Evolutionary conservation across 35 echinoderm and acorn worm species (phyloP).

Genomic region (Strongylocentrotus purpuratus): DNA sequence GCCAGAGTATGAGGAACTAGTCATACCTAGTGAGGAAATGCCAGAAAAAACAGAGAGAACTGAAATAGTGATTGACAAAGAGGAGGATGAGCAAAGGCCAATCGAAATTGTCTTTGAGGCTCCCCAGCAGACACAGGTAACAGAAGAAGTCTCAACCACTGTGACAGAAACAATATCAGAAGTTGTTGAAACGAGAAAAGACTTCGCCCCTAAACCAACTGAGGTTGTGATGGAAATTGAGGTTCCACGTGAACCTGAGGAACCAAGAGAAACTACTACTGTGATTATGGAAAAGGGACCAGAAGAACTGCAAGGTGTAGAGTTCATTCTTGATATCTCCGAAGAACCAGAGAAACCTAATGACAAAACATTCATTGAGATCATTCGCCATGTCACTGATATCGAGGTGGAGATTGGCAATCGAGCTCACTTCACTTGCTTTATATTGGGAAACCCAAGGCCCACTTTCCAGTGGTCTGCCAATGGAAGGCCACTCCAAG

Average conservation of each 20-base stretch:
- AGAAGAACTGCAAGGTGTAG: slow-evolving; percentile 70
- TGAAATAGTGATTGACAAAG: slow-evolving; percentile 4
- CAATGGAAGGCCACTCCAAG: slow-evolving; percentile 60
- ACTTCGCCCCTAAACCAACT: slow-evolving; percentile 27
- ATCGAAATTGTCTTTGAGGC: slow-evolving; percentile 37
- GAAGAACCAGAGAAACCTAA: slow-evolving; percentile 11
- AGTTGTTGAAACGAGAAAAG: slow-evolving; percentile 39
- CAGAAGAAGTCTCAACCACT: slow-evolving; percentile 55
- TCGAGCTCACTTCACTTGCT: slow-evolving; percentile 55
- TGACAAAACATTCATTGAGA: slow-evolving; percentile 45
- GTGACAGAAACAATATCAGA: slow-evolving; percentile 68
- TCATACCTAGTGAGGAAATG: slow-evolving; percentile 43
- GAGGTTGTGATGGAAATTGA: slow-evolving; percentile 68
- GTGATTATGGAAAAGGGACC: slow-evolving; percentile 54
- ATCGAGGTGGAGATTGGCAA: slow-evolving; percentile 57
- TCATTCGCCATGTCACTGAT: slow-evolving; percentile 50
- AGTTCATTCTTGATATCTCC: slow-evolving; percentile 67
- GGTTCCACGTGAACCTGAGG: slow-evolving; percentile 57
- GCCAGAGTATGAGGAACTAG: slow-evolving; percentile 56
- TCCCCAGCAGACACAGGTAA: slow-evolving; percentile 45
- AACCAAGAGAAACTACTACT: slow-evolving; percentile 43
- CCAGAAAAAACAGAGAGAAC: slow-evolving; percentile 51
- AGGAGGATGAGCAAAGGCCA: slow-evolving; percentile 15
- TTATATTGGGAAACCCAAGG: slow-evolving; percentile 61
- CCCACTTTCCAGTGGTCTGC: slow-evolving; percentile 66